phyloP scores from a whole-genome alignment of 2,888 invertebrate genomes.

The Himalopsyche japonica region DNA sequence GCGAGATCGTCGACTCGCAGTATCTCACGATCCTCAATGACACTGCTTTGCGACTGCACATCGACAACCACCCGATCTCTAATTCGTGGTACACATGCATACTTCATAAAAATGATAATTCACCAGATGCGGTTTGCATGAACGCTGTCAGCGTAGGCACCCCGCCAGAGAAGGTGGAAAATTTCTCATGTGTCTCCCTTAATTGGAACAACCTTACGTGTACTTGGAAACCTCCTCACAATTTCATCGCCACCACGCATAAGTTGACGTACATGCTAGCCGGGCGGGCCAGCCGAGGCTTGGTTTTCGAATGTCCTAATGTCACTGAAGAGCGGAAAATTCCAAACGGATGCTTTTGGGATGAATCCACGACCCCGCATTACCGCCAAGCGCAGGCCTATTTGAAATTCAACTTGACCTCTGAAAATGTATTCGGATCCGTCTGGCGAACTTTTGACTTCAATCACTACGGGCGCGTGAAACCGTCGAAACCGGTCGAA shows the following conservation, averaged over 20 bases:
- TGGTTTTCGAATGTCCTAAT: conserved; percentile 13
- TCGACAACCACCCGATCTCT: conserved; percentile 60
- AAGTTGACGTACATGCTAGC: conserved; percentile 53
- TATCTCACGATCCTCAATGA: conserved; percentile 62
- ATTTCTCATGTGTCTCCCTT: conserved; percentile 73
- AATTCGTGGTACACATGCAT: conserved; percentile 61
- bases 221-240: conserved; percentile 67
- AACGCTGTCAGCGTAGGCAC: conserved; percentile 54
- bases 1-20: conserved; percentile 49
- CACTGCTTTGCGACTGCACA: conserved; percentile 64
- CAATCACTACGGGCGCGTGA: conserved; percentile 58
- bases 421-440: conserved; percentile 59
- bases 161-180: conserved; percentile 65
- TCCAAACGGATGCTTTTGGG: conserved; percentile 55
- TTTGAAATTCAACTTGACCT: conserved; percentile 58
- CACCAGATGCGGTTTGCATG: conserved; percentile 44
- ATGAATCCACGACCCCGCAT: conserved; percentile 54
- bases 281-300: conserved; percentile 48
- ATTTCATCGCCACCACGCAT: conserved; percentile 63
- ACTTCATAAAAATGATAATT: conserved; percentile 47
- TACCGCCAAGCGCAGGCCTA: conserved; percentile 57
- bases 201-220: conserved; percentile 78
- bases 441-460: conserved; percentile 49
- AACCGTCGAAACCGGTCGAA: conserved; percentile 38
- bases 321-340: conserved; percentile 32